phyloP scores from a whole-genome alignment of 2,888 invertebrate genomes.

The Neria commutata region DNA sequence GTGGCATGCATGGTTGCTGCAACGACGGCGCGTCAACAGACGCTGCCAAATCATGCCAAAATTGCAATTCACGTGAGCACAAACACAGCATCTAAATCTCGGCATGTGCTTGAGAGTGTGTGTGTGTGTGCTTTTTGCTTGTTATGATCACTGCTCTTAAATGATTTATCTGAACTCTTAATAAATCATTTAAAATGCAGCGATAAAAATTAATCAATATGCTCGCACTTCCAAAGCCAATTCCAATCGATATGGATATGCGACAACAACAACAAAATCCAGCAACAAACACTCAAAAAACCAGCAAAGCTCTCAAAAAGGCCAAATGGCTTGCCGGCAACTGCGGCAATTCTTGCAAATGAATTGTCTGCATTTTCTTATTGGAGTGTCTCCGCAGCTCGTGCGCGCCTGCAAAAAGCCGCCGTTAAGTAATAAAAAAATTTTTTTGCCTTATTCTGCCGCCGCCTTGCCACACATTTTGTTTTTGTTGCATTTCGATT shows the following conservation, averaged over 20 bases:
- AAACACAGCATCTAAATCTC: constrained; percentile 13
- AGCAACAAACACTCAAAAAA: not conserved
- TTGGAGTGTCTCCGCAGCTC: not conserved
- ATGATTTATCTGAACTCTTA: constrained; percentile 55
- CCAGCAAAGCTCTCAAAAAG: not conserved
- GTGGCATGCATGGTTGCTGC: not conserved
- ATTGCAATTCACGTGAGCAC: not conserved
- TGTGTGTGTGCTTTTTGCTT: not conserved
- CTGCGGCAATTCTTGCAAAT: not conserved
- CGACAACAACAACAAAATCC: not conserved
- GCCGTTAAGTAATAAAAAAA: constrained; percentile 39
- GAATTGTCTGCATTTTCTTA: too few relatives aligned
- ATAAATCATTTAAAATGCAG: constrained; percentile 55
- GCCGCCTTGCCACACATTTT: not conserved
- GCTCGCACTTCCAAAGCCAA: constrained; percentile 46
- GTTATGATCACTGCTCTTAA: constrained; percentile 38
- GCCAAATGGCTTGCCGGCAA: not conserved
- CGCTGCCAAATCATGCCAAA: constrained; percentile 5
- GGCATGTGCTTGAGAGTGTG: constrained; percentile 18
- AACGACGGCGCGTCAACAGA: not conserved
- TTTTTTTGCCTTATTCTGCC: not conserved
- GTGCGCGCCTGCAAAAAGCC: constrained; percentile 8
- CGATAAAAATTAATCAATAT: constrained; percentile 54
- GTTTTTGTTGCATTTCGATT: not conserved
- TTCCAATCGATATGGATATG: constrained; percentile 37